Base-by-base conservation (phyloP, 1,140 invertebrate genomes). In the Pogonomyrmex californicus region DNA sequence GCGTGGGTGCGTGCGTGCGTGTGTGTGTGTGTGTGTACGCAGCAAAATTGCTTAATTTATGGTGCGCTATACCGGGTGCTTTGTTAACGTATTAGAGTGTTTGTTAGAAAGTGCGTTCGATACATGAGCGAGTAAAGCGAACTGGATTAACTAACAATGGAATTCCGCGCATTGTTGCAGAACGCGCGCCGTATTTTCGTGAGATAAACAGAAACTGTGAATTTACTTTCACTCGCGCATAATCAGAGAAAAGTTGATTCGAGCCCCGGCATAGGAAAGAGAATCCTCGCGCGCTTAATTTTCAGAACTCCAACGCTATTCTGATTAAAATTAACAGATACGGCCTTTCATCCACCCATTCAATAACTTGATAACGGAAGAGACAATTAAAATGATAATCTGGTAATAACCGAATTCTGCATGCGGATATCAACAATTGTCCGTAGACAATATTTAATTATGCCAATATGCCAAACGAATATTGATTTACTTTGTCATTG, bases 61-160 rank as follows among this genome's bases (percentile, higher is more conserved):
- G 79, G 79, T 17, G 41, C 30, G 54, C 51, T 47, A 58, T 82
- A 51, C 66, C 68, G 30, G 14, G 41, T n/a, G 79, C 68, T 83
- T 83, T 83, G 79, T 83, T 83, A 83, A 83, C 79, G 68, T 83
- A 83, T 83, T 83, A 83, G 79, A 83, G 79, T 83, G 68, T 83
- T 83, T 83, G 79, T 83, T 83, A 83, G 79, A 83, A 83, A 83
- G 79, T 83, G 79, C 79, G 68, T 83, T 83, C 79, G 79, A 83
- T 83, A 83, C 79, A 83, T 60, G 56, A 75, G 68, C 79, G 68
- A 83, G 54, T 83, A 83, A 83, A 83, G 68, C 54, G 41, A 71
- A 83, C 79, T 83, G 79, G 54, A 75, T 83, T 83, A 83, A 83
- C 79, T 83, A 75, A 83, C 79, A 83, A 83, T 83, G 79, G 47